Base-by-base conservation (phyloP, 2,797 vertebrate species). In the Apodemus agrarius region DNA sequence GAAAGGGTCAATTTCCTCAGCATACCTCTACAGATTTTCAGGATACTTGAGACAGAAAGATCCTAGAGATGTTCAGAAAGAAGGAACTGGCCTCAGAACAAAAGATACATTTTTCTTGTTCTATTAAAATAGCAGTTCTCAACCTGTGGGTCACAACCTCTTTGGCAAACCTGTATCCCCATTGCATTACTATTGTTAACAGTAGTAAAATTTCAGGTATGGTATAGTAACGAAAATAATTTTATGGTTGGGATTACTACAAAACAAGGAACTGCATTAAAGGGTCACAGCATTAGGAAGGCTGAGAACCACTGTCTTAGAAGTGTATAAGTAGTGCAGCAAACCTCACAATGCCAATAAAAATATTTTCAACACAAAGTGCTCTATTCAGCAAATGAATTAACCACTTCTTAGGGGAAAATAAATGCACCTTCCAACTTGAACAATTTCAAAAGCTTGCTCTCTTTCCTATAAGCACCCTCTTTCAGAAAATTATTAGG, bases 301-400 rank as follows among this genome's bases (percentile, higher is more conserved):
- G 19, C 34, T 67, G 83, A 67, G 61, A 85, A 14, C 29, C 11
- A 49, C 43, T 67, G 11, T 24, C 24, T 52, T 69, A 86, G 34
- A 57, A 57, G 49, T 14, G 11, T 74, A 74, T 54, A 74, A 22
- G 67, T 16, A 79, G 59, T 91, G 85, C 9, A 57, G 88, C 37
- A 88, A 87, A 79, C 19, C 31, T 93, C 81, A 96, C 93, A 91
- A 80, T 80, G 34, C 19, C 91, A 95, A 79, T 29, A 92, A 17
- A 92, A 90, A 59, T 85, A 88, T 84, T 90, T 92, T 94, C 52
- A 90, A 82, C 46, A 13, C 72, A 54, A 37, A 97, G 76, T 92
- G 13, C 6, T 82, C 61, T 76, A 22, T 21, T 10, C n/a, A 93
- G 40, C 24, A 59, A 92, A 96, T 59, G 6, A 49, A 87, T 29